Conservation (phyloP, 2,113 vertebrate species). For the Nannobrachium achirus region DNA sequence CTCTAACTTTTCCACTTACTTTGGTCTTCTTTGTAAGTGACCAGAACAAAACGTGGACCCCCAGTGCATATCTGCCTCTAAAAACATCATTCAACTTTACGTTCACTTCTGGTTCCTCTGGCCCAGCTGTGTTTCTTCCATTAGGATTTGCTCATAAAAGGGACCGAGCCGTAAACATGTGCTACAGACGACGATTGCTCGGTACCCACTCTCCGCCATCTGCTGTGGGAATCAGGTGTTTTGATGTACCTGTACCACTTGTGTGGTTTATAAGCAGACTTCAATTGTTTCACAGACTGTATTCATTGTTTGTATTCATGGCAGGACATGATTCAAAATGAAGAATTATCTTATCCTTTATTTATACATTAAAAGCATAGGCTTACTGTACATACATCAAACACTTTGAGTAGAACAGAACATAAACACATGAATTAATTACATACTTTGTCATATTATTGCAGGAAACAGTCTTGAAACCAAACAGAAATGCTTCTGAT, state of each 20-base stretch:
- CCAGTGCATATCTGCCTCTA: constrained; percentile 71
- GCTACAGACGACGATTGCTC: constrained; percentile 53
- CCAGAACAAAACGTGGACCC: constrained; percentile 52
- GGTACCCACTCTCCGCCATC: constrained; percentile 32
- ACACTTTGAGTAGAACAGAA: neutral
- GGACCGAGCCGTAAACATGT: constrained; percentile 68
- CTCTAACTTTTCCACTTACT: constrained; percentile 25
- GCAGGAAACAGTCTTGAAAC: constrained; percentile 1
- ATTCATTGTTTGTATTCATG: constrained; percentile 10
- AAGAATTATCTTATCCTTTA: neutral
- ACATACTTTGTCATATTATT: neutral
- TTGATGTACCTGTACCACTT: constrained; percentile 23
- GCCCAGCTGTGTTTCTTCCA: constrained; percentile 79
- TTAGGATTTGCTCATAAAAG: constrained; percentile 81
- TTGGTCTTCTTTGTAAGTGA: constrained; percentile 49
- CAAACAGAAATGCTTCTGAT: neutral
- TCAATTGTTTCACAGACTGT: neutral
- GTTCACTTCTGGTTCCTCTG: constrained; percentile 75
- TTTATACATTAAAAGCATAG: constrained; percentile 30
- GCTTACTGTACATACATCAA: neutral
- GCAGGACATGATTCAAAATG: neutral
- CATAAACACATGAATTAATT: neutral
- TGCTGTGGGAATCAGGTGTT: constrained; percentile 39
- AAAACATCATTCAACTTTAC: constrained; percentile 83
- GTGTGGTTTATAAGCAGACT: neutral